Percentiles rank a stretch among this genome's conserved stretches.
phyloP scores from a whole-genome alignment of 2,888 invertebrate genomes.

The Clusia tigrina region DNA sequence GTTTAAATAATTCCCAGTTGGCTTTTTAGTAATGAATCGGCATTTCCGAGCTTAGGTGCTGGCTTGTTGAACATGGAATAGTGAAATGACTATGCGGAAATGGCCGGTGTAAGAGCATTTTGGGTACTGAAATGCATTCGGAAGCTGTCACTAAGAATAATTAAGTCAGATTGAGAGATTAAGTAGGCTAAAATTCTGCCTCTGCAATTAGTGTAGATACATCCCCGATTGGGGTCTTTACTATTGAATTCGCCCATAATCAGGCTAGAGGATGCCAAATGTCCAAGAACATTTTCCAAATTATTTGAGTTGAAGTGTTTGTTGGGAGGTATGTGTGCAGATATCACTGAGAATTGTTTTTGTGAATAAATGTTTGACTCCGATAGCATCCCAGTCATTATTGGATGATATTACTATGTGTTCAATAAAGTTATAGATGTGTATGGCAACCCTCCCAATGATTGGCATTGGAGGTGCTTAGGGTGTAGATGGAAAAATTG shows the following conservation, averaged over 20 bases:
- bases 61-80: background rate
- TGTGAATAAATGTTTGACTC: background rate
- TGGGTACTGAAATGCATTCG: background rate
- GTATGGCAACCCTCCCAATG: background rate
- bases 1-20: background rate
- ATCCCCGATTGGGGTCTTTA: background rate
- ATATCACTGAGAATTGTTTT: background rate
- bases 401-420: background rate
- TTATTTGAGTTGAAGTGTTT: background rate
- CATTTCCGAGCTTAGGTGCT: background rate
- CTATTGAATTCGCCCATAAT: background rate
- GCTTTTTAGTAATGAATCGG: background rate
- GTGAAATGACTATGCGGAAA: background rate
- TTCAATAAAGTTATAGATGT: background rate
- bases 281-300: no score
- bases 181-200: background rate
- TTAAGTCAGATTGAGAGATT: background rate
- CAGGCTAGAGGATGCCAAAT: background rate
- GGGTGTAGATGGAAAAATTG: no score
- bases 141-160: background rate
- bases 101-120: background rate
- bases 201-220: background rate
- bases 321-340: background rate
- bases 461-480: background rate
- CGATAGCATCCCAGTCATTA: background rate